Evolutionary conservation across 2,113 vertebrate species (phyloP).

Genomic region (Catharus fuscescens): DNA sequence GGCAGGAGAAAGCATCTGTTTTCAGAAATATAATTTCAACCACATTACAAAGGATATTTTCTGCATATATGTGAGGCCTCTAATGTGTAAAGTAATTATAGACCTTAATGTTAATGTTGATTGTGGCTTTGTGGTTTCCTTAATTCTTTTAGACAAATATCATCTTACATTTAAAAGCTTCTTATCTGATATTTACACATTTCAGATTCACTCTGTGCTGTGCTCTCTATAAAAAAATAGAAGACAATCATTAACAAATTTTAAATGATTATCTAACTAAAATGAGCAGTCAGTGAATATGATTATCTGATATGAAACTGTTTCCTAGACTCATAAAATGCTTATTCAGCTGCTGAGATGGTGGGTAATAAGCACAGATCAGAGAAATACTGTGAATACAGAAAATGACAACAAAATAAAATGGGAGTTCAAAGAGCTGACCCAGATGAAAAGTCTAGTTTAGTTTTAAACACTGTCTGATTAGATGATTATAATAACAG

Average conservation of each 20-base stretch:
- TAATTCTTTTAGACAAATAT: slow-evolving; percentile 47
- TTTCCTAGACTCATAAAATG: slow-evolving; percentile 46
- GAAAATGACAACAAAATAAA: not conserved
- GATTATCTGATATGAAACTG: not conserved
- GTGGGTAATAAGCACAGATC: not conserved
- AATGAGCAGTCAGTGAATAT: slow-evolving; percentile 59
- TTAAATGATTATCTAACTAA: slow-evolving; percentile 46
- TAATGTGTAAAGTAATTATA: slow-evolving; percentile 60
- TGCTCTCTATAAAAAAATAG: not conserved
- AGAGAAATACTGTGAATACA: not conserved
- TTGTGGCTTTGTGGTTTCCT: slow-evolving; percentile 57
- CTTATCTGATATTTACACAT: not conserved
- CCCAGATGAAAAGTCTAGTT: not conserved
- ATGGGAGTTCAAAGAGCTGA: slow-evolving; percentile 7
- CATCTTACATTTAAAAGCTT: slow-evolving; percentile 17
- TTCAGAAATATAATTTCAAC: slow-evolving; percentile 44
- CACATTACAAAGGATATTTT: slow-evolving; percentile 12
- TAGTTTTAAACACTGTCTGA: not conserved
- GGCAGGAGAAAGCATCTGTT: slow-evolving; percentile 48
- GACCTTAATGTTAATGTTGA: slow-evolving; percentile 42
- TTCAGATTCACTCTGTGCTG: not conserved
- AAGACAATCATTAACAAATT: slow-evolving; percentile 47
- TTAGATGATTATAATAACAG: not conserved
- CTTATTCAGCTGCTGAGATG: slow-evolving; percentile 22
- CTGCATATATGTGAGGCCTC: not conserved